Evolutionary conservation across 2,113 vertebrate species (phyloP).

Genomic region (Sprattus sprattus): DNA sequence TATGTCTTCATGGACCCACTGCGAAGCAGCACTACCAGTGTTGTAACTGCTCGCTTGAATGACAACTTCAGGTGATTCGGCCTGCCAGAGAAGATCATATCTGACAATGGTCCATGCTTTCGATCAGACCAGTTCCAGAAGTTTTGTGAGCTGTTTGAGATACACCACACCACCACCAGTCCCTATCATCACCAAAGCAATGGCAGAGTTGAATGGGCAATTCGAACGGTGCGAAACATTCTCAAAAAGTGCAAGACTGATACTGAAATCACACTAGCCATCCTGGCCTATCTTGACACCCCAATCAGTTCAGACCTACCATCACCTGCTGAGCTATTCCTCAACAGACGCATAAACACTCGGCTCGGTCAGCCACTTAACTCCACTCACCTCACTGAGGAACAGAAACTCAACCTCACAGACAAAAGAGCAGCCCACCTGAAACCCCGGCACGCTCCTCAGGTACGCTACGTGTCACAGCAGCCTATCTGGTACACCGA

Average conservation of each 20-base stretch:
- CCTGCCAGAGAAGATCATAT: background rate
- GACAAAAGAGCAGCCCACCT: background rate
- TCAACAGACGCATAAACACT: background rate
- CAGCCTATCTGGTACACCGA: background rate
- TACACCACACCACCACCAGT: background rate
- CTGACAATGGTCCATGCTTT: background rate
- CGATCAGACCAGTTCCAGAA: background rate
- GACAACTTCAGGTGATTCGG: background rate
- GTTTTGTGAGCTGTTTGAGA: background rate
- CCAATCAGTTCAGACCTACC: background rate
- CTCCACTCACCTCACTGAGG: background rate
- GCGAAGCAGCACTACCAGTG: background rate
- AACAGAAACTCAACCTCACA: background rate
- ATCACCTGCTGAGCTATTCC: background rate
- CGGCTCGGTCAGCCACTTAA: background rate
- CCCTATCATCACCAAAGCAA: background rate
- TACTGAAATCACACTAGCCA: background rate
- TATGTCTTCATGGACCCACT: background rate
- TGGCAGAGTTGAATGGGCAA: background rate
- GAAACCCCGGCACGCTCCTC: background rate
- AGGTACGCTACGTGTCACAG: background rate
- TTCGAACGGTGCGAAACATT: background rate
- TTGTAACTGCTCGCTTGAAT: no score
- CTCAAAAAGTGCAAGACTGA: background rate
- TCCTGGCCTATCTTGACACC: background rate